A percentile compares a stretch with the other conserved stretches of the same genome.
phyloP scores from a whole-genome alignment of 2,113 vertebrate genomes.

The Ibidorhyncha struthersii region DNA sequence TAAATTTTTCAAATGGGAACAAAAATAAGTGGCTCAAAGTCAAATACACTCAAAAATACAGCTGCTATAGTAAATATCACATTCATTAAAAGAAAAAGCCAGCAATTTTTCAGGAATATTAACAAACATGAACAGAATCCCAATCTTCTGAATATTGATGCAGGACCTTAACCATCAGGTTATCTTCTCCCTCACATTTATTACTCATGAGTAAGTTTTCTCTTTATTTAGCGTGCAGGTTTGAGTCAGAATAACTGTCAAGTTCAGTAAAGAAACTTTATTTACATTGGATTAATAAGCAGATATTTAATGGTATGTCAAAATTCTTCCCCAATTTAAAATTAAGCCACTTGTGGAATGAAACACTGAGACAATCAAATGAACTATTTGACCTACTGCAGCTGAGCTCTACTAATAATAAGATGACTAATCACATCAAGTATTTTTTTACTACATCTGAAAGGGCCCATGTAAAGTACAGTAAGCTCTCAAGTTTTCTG shows the following conservation, averaged over 20 bases:
- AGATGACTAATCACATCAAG: rapidly evolving
- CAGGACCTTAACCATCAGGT: neutral
- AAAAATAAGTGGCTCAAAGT: neutral
- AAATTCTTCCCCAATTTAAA: neutral
- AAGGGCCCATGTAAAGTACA: neutral
- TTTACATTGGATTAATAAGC: neutral
- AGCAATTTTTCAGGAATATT: neutral
- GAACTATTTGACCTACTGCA: neutral
- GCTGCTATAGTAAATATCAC: rapidly evolving
- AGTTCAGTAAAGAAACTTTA: neutral
- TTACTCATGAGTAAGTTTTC: neutral
- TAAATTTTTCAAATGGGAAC: neutral
- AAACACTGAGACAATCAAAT: neutral
- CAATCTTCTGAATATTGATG: neutral
- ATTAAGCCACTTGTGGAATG: neutral
- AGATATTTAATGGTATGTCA: neutral
- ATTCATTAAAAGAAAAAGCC: neutral
- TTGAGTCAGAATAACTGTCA: neutral
- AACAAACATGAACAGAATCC: neutral
- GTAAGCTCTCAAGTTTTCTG: neutral
- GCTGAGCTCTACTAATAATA: neutral
- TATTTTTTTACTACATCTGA: neutral
- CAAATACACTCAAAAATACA: neutral
- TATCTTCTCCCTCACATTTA: neutral
- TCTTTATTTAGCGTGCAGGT: neutral